Percentiles rank a stretch among this genome's conserved stretches.
Conservation (phyloP, 2,113 vertebrate genomes). For the Nycticryphes semicollaris region DNA sequence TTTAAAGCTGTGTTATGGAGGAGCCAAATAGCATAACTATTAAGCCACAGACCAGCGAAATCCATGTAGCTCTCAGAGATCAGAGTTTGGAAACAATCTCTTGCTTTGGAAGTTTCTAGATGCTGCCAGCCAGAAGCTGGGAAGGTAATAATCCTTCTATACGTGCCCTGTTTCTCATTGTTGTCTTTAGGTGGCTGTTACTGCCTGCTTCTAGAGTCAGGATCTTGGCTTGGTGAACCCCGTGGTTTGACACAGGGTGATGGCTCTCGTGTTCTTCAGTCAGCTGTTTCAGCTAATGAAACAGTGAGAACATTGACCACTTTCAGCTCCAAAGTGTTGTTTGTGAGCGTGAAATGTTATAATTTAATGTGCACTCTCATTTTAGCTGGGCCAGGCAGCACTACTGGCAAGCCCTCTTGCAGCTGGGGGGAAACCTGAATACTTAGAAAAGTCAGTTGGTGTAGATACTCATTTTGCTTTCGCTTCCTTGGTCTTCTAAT, state of each 20-base stretch:
- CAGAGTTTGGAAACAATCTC: background rate
- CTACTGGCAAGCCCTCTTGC: background rate
- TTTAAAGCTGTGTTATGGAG: background rate
- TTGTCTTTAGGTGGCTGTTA: background rate
- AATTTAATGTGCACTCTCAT: background rate
- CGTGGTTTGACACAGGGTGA: background rate
- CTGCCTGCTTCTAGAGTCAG: background rate
- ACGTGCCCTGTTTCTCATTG: background rate
- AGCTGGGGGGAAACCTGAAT: background rate
- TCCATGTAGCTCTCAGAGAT: background rate
- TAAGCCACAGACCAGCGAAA: background rate
- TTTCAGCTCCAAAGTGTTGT: background rate
- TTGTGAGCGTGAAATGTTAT: background rate
- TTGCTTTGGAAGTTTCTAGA: background rate
- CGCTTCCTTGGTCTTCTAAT: background rate
- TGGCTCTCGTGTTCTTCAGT: background rate
- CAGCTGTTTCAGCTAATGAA: background rate
- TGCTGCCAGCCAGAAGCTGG: background rate
- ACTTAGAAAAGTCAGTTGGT: background rate
- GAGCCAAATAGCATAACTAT: background rate
- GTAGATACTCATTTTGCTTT: background rate
- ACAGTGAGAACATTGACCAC: background rate
- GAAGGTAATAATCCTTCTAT: background rate
- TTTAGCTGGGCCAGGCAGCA: background rate
- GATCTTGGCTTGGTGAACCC: background rate